Evolutionary conservation across 2,888 invertebrate species (phyloP).

Genomic region (Julus scanicus): DNA sequence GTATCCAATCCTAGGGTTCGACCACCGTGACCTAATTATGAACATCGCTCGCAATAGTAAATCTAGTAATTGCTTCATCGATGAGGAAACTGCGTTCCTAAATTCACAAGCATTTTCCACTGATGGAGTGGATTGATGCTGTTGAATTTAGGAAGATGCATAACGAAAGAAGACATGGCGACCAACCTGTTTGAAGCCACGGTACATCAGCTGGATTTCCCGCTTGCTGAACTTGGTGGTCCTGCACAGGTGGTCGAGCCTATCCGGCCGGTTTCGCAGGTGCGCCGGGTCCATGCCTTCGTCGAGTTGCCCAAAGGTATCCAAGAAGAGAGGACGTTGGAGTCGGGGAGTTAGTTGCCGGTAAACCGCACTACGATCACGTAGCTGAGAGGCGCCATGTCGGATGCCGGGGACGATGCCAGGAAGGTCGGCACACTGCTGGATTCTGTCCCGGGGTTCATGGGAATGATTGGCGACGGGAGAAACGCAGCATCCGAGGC

Average conservation of each 20-base stretch:
- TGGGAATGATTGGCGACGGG: background rate
- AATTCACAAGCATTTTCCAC: background rate
- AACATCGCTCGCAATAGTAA: background rate
- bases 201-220: conserved; percentile 89
- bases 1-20: background rate
- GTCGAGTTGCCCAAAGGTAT: background rate
- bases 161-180: background rate
- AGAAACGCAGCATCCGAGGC: background rate
- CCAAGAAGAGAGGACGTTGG: background rate
- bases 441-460: background rate
- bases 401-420: background rate
- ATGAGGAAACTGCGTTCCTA: background rate
- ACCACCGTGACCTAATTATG: background rate
- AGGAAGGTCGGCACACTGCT: background rate
- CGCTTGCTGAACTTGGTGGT: conserved; percentile 82
- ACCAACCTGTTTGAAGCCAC: conserved; percentile 86
- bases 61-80: background rate
- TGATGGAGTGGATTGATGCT: background rate
- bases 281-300: background rate
- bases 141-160: background rate
- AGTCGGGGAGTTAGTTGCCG: background rate
- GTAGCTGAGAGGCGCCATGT: background rate
- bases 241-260: conserved; percentile 79
- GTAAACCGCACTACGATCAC: background rate
- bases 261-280: conserved; percentile 77